Percentiles rank a stretch among this genome's conserved stretches.
Evolutionary conservation across 2,113 vertebrate species (phyloP).

Genomic region (Ictidomys tridecemlineatus): DNA sequence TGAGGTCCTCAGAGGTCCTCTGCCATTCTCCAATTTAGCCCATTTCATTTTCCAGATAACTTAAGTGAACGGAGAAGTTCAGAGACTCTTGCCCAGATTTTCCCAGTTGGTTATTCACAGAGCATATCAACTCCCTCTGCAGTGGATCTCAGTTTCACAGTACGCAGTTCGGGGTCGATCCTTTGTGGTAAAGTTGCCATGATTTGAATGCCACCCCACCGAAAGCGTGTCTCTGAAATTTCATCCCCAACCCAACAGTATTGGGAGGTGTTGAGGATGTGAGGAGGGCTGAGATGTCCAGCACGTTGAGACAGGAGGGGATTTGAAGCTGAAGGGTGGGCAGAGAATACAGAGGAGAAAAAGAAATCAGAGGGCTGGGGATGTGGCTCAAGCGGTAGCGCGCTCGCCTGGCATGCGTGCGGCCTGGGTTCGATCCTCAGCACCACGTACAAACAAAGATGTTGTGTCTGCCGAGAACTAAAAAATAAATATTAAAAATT

Average conservation of each 20-base stretch:
- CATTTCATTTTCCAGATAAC: neutral
- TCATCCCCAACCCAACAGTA: neutral
- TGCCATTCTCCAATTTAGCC: too few species aligned
- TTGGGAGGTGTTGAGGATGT: neutral
- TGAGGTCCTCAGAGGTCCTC: neutral
- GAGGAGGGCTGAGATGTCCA: neutral
- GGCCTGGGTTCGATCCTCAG: too few species aligned
- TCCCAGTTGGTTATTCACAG: too few species aligned
- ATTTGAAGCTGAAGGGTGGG: neutral
- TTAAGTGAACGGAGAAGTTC: neutral
- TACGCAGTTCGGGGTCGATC: accelerated
- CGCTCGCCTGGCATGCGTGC: too few species aligned
- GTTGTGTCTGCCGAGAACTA: too few species aligned
- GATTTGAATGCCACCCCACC: neutral
- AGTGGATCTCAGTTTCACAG: too few species aligned
- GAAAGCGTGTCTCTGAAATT: neutral
- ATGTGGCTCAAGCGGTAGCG: too few species aligned
- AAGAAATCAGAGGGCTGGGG: neutral
- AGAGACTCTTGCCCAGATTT: too few species aligned
- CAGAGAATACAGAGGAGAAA: neutral
- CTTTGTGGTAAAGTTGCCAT: neutral
- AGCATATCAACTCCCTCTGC: too few species aligned
- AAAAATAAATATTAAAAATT: too few species aligned
- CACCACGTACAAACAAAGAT: too few species aligned
- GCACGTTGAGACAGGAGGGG: accelerated